These are phyloP conservation scores for Microplitis demolitor DNA, from an alignment of 1,140 invertebrate genomes.

Conservation along the genomic window DNA sequence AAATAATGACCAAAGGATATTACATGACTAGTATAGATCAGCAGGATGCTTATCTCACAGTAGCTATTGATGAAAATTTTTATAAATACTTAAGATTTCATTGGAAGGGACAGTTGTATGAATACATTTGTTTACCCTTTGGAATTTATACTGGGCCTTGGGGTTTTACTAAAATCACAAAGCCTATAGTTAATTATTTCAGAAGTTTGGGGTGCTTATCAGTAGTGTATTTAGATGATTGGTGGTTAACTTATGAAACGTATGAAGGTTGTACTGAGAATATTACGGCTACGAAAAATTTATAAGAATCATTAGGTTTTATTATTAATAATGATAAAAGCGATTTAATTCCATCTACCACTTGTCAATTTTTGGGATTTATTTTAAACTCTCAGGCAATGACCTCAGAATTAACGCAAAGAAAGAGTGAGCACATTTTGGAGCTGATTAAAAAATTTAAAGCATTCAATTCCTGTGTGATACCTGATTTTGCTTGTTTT, in stretches of 20 bases:
- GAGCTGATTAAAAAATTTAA: neutral
- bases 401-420: neutral
- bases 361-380: neutral
- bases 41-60: neutral
- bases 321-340: neutral
- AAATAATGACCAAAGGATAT: neutral
- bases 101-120: neutral
- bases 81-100: neutral
- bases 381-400: neutral
- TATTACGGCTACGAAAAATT: neutral
- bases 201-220: neutral
- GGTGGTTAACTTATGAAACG: neutral
- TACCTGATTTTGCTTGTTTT: neutral
- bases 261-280: neutral
- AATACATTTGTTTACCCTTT: neutral
- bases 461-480: neutral
- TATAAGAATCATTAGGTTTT: neutral
- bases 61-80: neutral
- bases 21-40: neutral
- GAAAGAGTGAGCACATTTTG: neutral
- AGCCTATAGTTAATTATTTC: neutral
- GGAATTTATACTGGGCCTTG: neutral
- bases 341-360: neutral
- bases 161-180: neutral
- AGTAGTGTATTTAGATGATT: neutral